These are phyloP conservation scores for Himalopsyche tibetana DNA, from an alignment of 2,888 invertebrate genomes.

Conservation along the genomic window DNA sequence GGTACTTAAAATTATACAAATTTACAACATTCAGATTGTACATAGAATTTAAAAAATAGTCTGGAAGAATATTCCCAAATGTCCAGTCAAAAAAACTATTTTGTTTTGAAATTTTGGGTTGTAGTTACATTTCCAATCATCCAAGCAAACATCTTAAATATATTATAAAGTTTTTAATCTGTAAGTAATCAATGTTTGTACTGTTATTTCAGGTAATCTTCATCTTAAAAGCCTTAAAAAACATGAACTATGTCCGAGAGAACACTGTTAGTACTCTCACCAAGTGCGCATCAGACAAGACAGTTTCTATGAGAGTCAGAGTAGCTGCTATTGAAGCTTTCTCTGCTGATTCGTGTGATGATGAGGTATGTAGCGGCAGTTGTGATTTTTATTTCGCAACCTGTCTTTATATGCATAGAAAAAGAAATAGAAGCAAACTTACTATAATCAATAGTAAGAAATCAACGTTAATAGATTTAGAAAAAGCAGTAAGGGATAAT, in stretches of 20 bases:
- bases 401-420: background rate
- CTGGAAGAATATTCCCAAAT: background rate
- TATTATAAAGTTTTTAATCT: too few species aligned
- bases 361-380: slow-evolving; percentile 69
- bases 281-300: slow-evolving; percentile 80
- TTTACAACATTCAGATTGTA: background rate
- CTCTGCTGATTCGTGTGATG: slow-evolving; percentile 81
- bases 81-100: background rate
- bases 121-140: background rate
- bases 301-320: slow-evolving; percentile 81
- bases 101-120: background rate
- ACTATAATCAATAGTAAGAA: too few species aligned
- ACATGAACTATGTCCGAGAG: slow-evolving; percentile 82
- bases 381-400: background rate
- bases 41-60: background rate
- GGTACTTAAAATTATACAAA: slow-evolving; percentile 68
- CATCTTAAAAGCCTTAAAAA: slow-evolving; percentile 88
- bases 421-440: too few species aligned
- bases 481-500: too few species aligned
- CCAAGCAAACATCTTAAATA: background rate
- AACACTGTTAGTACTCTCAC: slow-evolving; percentile 78
- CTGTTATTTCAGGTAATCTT: slow-evolving; percentile 76
- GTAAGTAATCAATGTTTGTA: background rate
- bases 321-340: slow-evolving; percentile 88
- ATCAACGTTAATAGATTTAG: too few species aligned